Evolutionary conservation across 2,888 invertebrate genomes (phyloP).

Genomic region (Acleris holmiana): DNA sequence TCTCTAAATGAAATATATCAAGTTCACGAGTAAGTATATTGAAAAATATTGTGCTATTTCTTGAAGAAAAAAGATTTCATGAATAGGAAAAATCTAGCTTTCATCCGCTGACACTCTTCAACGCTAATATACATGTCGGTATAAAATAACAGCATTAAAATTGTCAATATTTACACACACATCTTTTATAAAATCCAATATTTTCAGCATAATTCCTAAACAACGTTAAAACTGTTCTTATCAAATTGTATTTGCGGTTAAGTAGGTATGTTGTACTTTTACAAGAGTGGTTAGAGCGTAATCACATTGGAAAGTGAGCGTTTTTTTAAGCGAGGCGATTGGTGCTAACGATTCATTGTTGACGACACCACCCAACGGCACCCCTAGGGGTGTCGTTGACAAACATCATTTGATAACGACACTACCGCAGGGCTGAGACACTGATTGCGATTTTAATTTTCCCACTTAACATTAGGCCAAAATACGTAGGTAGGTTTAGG

Average conservation of each 20-base stretch:
- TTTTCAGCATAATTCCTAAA: slow-evolving; percentile 10
- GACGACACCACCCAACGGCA: no score
- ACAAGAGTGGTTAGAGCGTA: no score
- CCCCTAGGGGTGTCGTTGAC: no score
- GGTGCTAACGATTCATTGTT: no score
- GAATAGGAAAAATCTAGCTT: slow-evolving; percentile 17
- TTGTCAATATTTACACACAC: slow-evolving; percentile 47
- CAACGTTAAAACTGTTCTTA: neutral
- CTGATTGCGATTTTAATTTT: no score
- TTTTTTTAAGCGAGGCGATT: no score
- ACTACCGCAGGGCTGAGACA: no score
- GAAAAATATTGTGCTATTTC: slow-evolving; percentile 64
- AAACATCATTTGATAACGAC: no score
- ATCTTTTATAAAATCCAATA: slow-evolving; percentile 7
- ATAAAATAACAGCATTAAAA: slow-evolving; percentile 55
- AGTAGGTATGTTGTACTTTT: no score
- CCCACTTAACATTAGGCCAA: no score
- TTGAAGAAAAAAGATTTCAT: slow-evolving; percentile 49
- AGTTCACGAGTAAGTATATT: slow-evolving; percentile 36
- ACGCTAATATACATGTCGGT: slow-evolving; percentile 46
- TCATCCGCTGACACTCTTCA: slow-evolving; percentile 8
- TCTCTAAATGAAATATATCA: slow-evolving; percentile 68
- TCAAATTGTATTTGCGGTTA: neutral
- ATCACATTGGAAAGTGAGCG: no score
- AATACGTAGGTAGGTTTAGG: no score